Evolutionary conservation across 2,797 vertebrate species (phyloP), one percentile per base, ranked within the genome.

Genomic region (Chelonia mydas): DNA sequence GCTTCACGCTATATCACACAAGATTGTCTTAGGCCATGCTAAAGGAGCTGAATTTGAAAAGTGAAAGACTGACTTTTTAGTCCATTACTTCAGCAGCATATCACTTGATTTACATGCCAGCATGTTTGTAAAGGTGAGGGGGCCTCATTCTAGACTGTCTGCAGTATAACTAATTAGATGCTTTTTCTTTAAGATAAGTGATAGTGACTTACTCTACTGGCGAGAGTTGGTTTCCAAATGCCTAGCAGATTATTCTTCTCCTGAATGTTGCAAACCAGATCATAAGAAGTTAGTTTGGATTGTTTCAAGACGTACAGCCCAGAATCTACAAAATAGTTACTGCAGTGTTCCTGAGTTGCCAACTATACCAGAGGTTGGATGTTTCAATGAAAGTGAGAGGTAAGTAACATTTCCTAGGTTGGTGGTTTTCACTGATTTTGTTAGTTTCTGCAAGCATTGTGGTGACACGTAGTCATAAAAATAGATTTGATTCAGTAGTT

Each of bases 281-380:
- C 99, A 99, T 95, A 99, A 98, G 94, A 99, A 99, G 96, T 98
- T 99, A 33, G 99, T 99, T 96, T 99, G 99, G 99, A 99, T 99
- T 11, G 99, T 99, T 90, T 99, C 99, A 0, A 98, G 99, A 13
- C 99, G 99, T 19, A 99, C 99, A 0, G 99, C 99, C 28, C 99
- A 99, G 97, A 99, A 98, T 95, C 98, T 99, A 23, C 99, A 99
- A 53, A 98, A 98, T 93, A 99, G 99, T 98, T 99, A 99, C 97
- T 99, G 99, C 85, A 99, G 98, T 33, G 98, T 99, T 86, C 99
- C 99, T 0, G 99, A 99, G 89, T 93, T 99, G 96, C 99, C 99
- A 59, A 99, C 99, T 0, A 99, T 99, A 87, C 99, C 99, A 0
- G 99, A 99, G 97, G 98, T 97, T 16, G 97, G 98, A 79, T 98